Evolutionary conservation across 2,888 invertebrate species (phyloP).

Genomic region (Globia sparganii): DNA sequence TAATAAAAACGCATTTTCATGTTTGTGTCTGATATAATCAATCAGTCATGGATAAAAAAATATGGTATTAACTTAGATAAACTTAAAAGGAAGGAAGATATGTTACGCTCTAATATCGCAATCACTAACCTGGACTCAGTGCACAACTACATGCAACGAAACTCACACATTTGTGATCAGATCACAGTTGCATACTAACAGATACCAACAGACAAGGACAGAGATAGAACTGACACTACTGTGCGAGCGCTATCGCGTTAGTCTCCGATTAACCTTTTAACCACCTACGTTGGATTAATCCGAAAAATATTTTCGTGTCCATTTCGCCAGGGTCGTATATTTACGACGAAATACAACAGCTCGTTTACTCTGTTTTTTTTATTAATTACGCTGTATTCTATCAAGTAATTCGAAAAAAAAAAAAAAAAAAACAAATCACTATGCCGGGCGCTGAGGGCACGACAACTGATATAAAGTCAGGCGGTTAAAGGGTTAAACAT

Average conservation of each 20-base stretch:
- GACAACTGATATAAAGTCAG: too few relatives aligned
- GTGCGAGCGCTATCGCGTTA: not conserved
- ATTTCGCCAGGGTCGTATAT: too few relatives aligned
- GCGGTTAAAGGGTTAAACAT: too few relatives aligned
- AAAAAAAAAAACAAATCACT: too few relatives aligned
- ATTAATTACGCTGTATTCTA: too few relatives aligned
- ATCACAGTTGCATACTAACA: not conserved
- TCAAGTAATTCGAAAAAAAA: too few relatives aligned
- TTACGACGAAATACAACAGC: too few relatives aligned
- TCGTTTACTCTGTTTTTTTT: too few relatives aligned
- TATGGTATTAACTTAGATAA: slow-evolving; percentile 12
- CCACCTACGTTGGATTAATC: too few relatives aligned
- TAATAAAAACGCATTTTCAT: slow-evolving; percentile 13
- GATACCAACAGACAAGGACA: not conserved
- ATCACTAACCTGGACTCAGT: not conserved
- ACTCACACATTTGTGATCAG: not conserved
- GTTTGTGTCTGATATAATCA: slow-evolving; percentile 11
- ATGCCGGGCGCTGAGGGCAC: too few relatives aligned
- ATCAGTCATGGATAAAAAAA: slow-evolving; percentile 40
- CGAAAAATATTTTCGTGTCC: too few relatives aligned
- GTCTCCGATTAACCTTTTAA: too few relatives aligned
- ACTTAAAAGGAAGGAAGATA: not conserved
- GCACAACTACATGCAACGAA: not conserved
- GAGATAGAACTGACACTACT: not conserved
- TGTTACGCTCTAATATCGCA: not conserved